phyloP scores from a whole-genome alignment of 2,113 vertebrate species.

The Eulacestoma nigropectus region DNA sequence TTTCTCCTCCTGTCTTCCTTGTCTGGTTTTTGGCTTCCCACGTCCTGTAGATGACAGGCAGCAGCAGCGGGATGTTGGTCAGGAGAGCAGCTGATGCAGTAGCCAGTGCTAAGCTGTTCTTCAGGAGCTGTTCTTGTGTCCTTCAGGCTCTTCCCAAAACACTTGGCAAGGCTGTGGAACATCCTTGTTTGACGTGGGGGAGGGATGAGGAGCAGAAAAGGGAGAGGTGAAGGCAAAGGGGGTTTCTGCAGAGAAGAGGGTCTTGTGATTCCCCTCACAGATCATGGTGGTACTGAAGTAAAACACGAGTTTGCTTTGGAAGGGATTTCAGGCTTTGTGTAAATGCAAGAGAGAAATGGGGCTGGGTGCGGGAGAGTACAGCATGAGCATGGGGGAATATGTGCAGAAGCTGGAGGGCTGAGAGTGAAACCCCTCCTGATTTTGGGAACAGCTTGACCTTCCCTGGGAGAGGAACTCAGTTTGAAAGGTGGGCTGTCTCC shows the following conservation, averaged over 20 bases:
- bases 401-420: not conserved
- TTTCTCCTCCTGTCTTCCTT: not conserved
- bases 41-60: not conserved
- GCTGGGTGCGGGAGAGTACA: not conserved
- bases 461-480: accelerated
- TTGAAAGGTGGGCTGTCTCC: not conserved
- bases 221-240: not conserved
- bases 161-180: not conserved
- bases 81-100: not conserved
- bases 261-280: not conserved
- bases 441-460: not conserved
- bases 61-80: not conserved
- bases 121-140: not conserved
- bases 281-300: accelerated
- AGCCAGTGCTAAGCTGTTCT: not conserved
- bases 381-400: not conserved
- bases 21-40: not conserved
- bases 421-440: not conserved
- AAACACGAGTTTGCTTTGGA: not conserved
- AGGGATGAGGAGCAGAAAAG: not conserved
- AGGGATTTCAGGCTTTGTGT: not conserved
- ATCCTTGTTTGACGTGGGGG: not conserved
- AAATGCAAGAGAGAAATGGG: accelerated
- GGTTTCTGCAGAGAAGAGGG: not conserved
- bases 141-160: not conserved